Conservation (phyloP, 2,888 invertebrate genomes). For the Rugalucina vietnamica region DNA sequence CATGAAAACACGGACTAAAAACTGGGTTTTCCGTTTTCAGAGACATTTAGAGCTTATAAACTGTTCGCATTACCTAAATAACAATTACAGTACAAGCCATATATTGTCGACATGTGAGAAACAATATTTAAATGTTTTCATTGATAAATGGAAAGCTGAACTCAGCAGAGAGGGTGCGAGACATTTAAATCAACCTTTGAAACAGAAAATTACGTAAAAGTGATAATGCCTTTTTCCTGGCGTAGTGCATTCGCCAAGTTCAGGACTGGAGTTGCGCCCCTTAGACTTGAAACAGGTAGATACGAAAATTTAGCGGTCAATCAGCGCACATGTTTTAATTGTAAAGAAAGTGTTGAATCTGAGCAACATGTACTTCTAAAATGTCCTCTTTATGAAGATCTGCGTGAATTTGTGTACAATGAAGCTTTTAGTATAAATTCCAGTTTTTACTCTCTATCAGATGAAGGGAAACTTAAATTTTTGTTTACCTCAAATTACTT, state of each 20-base stretch:
- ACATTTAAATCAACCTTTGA: constrained; percentile 8
- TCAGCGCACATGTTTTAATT: constrained; percentile 14
- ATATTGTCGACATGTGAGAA: neutral
- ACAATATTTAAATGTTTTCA: neutral
- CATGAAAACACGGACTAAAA: neutral
- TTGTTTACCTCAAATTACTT: neutral
- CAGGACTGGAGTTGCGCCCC: neutral
- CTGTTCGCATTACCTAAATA: neutral
- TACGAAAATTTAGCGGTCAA: constrained; percentile 12
- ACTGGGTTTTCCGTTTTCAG: neutral
- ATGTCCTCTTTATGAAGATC: constrained; percentile 4
- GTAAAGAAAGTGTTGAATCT: neutral
- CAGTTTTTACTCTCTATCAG: neutral
- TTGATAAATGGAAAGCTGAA: neutral
- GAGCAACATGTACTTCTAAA: constrained; percentile 1
- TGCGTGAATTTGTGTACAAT: neutral
- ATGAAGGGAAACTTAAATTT: neutral
- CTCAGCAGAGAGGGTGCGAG: neutral
- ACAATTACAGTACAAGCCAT: neutral
- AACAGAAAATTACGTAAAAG: constrained; percentile 7
- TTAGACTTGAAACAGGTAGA: constrained; percentile 16
- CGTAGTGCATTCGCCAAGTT: constrained; percentile 5
- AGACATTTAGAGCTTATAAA: neutral
- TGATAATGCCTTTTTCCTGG: neutral
- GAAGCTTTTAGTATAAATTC: neutral